These are phyloP conservation scores for Mellivora capensis DNA, from an alignment of 2,113 vertebrate genomes.

Conservation along the genomic window DNA sequence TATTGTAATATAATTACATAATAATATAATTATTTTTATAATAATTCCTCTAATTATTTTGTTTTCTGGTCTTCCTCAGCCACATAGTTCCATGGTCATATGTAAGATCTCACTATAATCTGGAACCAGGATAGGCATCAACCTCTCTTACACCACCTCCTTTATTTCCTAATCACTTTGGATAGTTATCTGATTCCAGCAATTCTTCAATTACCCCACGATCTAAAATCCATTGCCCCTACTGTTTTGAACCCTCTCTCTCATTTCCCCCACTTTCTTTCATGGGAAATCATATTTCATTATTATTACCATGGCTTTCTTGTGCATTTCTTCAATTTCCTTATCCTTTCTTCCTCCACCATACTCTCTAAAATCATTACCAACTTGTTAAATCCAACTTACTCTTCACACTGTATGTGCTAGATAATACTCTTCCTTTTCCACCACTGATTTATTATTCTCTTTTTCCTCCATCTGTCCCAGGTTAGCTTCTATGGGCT, in stretches of 20 bases:
- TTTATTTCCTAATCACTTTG: not conserved
- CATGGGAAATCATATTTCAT: not conserved
- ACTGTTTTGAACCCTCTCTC: not conserved
- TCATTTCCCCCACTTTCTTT: not conserved
- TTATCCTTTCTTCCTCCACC: not conserved
- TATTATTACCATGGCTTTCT: not conserved
- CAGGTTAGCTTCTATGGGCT: not conserved
- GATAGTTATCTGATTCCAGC: not conserved
- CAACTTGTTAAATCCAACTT: not conserved
- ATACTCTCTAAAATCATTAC: not conserved
- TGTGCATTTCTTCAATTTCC: not conserved
- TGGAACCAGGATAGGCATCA: not conserved
- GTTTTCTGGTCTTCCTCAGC: not conserved
- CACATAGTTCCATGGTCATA: not conserved
- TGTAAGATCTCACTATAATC: not conserved
- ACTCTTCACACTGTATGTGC: not conserved
- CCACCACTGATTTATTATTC: not conserved
- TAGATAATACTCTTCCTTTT: not conserved
- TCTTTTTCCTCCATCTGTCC: not conserved
- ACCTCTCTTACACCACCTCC: not conserved
- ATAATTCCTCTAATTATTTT: not conserved
- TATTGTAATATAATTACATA: too few species aligned
- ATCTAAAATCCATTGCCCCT: not conserved
- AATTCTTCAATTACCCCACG: not conserved
- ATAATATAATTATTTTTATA: not conserved